These are phyloP conservation scores for Orthosia cruda DNA, from an alignment of 2,888 invertebrate genomes.

Conservation along the genomic window DNA sequence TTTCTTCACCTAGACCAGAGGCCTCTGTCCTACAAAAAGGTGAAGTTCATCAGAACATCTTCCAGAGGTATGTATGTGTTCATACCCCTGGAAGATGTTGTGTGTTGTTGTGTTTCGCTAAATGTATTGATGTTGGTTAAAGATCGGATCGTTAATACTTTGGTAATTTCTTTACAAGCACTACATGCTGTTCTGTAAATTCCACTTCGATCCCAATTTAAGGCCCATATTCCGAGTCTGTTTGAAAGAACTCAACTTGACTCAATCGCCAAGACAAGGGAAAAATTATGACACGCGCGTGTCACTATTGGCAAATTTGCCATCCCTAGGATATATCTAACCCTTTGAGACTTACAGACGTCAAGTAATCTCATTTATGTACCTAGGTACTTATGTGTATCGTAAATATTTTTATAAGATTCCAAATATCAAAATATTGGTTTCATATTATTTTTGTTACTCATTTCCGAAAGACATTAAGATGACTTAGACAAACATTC, in stretches of 20 bases:
- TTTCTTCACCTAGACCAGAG: conserved; percentile 18
- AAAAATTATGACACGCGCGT: too few relatives aligned
- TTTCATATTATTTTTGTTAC: conserved; percentile 17
- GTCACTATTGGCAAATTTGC: too few relatives aligned
- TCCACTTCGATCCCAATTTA: not conserved
- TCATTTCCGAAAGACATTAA: conserved; percentile 37
- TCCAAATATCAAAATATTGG: not conserved
- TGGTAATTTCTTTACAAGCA: conserved; percentile 9
- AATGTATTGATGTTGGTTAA: conserved; percentile 51
- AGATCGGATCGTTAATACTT: conserved; percentile 57
- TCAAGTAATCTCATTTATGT: too few relatives aligned
- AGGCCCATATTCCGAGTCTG: too few relatives aligned
- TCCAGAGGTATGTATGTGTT: conserved; percentile 19
- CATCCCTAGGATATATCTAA: too few relatives aligned
- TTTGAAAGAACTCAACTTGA: too few relatives aligned
- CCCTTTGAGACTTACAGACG: too few relatives aligned
- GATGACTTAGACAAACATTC: conserved; percentile 33
- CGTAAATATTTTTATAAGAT: not conserved
- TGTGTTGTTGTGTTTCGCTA: too few relatives aligned
- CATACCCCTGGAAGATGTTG: too few relatives aligned
- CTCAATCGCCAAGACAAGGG: too few relatives aligned
- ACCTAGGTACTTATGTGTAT: too few relatives aligned
- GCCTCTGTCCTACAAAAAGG: conserved; percentile 9
- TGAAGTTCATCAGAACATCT: conserved; percentile 21
- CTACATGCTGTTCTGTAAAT: conserved; percentile 2